A percentile compares a stretch with the other conserved stretches of the same genome.
phyloP scores from a whole-genome alignment of 1,140 invertebrate species.

The Macrotrachela quadricornifera region DNA sequence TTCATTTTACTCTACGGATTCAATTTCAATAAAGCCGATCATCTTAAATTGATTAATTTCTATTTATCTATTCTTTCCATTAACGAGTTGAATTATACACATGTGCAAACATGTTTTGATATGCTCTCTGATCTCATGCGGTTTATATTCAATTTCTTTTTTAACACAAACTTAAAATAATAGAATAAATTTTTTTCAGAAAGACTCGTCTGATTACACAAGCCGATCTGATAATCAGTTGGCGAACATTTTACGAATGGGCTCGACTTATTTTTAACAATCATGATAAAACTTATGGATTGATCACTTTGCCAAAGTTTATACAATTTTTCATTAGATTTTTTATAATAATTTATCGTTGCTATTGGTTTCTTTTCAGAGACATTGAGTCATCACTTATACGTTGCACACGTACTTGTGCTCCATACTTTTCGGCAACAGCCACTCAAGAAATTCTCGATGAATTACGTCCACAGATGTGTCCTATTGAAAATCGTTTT shows the following conservation, averaged over 20 bases:
- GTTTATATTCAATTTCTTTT: constrained; percentile 17
- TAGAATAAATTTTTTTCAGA: constrained; percentile 31
- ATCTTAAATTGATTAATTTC: constrained; percentile 59
- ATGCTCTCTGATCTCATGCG: constrained; percentile 25
- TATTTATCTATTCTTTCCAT: constrained; percentile 52
- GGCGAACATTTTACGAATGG: constrained; percentile 60
- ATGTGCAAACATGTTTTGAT: constrained; percentile 43
- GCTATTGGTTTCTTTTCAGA: constrained; percentile 10
- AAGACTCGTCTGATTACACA: constrained; percentile 51
- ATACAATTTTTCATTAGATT: constrained; percentile 3
- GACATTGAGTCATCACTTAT: not conserved
- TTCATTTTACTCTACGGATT: constrained; percentile 52
- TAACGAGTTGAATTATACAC: constrained; percentile 48
- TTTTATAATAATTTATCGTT: not conserved
- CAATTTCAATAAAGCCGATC: constrained; percentile 70
- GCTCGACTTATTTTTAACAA: constrained; percentile 33
- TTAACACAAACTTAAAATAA: constrained; percentile 5
- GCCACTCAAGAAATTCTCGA: constrained; percentile 69
- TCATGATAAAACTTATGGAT: constrained; percentile 35
- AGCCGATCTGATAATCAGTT: constrained; percentile 55
- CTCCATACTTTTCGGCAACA: constrained; percentile 44
- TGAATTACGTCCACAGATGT: constrained; percentile 51
- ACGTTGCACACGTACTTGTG: constrained; percentile 14
- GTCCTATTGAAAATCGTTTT: constrained; percentile 42
- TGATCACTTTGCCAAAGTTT: constrained; percentile 39